A percentile compares a stretch with the other conserved stretches of the same genome.
phyloP scores from a whole-genome alignment of 2,888 invertebrate genomes.

The Coenonympha arcania region DNA sequence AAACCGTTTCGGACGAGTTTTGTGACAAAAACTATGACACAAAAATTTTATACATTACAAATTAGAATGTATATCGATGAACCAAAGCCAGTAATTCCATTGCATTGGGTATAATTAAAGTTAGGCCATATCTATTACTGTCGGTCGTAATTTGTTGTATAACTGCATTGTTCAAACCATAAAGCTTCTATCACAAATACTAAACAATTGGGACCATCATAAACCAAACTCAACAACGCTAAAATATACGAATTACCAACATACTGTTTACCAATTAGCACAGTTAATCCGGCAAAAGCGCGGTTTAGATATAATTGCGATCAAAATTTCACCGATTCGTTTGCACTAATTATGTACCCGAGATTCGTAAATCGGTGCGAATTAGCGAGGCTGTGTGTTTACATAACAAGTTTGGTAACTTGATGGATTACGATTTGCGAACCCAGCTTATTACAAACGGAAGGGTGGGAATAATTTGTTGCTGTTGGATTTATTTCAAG shows the following conservation, averaged over 20 bases:
- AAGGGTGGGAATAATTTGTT: not conserved
- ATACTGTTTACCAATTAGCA: constrained; percentile 4
- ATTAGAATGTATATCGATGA: no score
- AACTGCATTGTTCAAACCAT: not conserved
- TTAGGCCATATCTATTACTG: no score
- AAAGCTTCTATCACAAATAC: not conserved
- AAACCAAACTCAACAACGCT: not conserved
- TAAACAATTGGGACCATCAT: not conserved
- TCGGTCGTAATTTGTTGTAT: not conserved
- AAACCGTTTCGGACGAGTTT: no score
- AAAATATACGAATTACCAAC: not conserved
- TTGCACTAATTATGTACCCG: constrained; percentile 18
- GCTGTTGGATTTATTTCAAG: not conserved
- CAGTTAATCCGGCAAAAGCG: constrained; percentile 3
- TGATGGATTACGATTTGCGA: constrained; percentile 7
- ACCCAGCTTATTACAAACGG: not conserved
- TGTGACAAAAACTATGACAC: no score
- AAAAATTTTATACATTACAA: no score
- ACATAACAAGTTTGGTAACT: constrained; percentile 13
- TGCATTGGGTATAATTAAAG: no score
- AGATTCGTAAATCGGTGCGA: constrained; percentile 6
- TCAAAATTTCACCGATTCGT: constrained; percentile 14
- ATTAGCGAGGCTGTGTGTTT: constrained; percentile 16
- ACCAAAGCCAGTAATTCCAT: no score
- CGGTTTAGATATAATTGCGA: constrained; percentile 11